phyloP scores from a whole-genome alignment of 2,888 invertebrate species.

The Eucera pruinosa region DNA sequence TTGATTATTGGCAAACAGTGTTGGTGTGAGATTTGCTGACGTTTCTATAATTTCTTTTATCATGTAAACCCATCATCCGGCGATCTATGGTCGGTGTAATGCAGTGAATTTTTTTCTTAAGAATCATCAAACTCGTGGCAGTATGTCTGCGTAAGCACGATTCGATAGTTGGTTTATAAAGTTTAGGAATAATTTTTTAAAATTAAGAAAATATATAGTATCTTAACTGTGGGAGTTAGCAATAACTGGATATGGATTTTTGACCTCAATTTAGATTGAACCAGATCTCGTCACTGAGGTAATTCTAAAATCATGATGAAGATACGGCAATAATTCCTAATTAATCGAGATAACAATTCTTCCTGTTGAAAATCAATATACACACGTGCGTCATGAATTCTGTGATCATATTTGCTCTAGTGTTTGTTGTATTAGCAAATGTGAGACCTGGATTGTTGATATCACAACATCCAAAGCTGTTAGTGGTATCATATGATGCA shows the following conservation, averaged over 20 bases:
- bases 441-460: conserved; percentile 71
- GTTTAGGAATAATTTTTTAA: neutral
- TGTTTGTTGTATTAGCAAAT: conserved; percentile 55
- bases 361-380: neutral
- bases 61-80: conserved; percentile 1
- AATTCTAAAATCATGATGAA: conserved; percentile 25
- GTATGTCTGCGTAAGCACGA: neutral
- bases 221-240: neutral
- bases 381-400: conserved; percentile 42
- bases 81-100: neutral
- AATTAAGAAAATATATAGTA: neutral
- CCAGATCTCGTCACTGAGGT: neutral
- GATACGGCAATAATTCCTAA: conserved; percentile 6
- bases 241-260: conserved; percentile 3
- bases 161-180: neutral
- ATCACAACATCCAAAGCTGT: conserved; percentile 85
- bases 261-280: conserved; percentile 11
- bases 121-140: neutral
- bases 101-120: neutral
- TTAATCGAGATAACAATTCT: neutral
- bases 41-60: neutral
- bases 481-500: conserved; percentile 89
- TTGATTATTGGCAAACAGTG: conserved; percentile 1
- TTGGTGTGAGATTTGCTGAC: neutral
- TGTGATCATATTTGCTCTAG: conserved; percentile 35